Conservation (phyloP, 2,797 vertebrate genomes). For the Cossypha caffra region DNA sequence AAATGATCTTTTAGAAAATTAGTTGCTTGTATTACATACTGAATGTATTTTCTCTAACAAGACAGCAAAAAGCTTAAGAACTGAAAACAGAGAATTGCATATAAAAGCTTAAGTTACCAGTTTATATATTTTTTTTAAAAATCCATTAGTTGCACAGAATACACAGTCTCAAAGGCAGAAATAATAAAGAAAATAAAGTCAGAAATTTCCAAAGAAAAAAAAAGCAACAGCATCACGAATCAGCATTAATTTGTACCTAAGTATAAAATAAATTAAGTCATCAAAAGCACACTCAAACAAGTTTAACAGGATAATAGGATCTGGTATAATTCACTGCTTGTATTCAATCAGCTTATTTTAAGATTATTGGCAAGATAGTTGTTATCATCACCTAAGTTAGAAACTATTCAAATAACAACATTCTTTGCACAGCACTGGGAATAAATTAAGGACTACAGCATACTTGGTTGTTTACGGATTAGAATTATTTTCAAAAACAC, state of each 20-base stretch:
- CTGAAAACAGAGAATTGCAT: not conserved
- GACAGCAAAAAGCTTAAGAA: not conserved
- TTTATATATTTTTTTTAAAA: not conserved
- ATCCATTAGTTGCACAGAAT: not conserved
- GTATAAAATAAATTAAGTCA: not conserved
- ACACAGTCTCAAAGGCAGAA: not conserved
- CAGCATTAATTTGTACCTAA: not conserved
- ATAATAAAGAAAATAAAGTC: not conserved
- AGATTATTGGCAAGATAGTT: not conserved
- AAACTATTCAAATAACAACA: not conserved
- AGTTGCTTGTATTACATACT: not conserved
- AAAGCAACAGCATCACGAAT: not conserved
- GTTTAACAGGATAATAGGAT: not conserved
- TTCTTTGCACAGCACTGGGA: not conserved
- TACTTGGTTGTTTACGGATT: not conserved
- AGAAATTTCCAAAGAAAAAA: not conserved
- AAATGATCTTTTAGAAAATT: not conserved
- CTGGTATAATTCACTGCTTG: not conserved
- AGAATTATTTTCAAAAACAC: not conserved
- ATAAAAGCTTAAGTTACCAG: not conserved
- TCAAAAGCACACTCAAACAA: not conserved
- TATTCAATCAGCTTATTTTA: not conserved
- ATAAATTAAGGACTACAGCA: not conserved
- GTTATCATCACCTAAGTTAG: not conserved
- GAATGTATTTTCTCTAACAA: not conserved